Evolutionary conservation across 1,140 invertebrate species (phyloP).

Genomic region (Bombus soroeensis): DNA sequence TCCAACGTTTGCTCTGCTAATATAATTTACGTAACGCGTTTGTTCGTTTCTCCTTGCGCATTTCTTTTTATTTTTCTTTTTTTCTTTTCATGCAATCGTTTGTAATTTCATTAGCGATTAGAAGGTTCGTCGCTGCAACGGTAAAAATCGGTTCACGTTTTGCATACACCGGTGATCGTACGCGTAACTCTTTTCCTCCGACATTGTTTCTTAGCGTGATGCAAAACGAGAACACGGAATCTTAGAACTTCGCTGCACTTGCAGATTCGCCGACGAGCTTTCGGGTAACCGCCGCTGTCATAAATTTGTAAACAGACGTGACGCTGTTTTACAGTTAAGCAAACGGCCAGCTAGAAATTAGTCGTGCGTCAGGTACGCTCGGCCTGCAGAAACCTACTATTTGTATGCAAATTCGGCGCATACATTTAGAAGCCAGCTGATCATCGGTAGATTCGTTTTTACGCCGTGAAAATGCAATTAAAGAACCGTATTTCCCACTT

Average conservation of each 20-base stretch:
- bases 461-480: not conserved
- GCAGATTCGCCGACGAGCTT: constrained; percentile 17
- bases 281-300: constrained; percentile 29
- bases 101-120: constrained; percentile 1
- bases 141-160: not conserved
- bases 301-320: constrained; percentile 32
- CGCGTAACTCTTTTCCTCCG: not conserved
- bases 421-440: constrained; percentile 12
- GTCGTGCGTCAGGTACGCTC: constrained; percentile 14
- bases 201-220: too few species aligned
- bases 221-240: not conserved
- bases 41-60: not conserved
- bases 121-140: not conserved
- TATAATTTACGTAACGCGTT: constrained; percentile 38
- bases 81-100: constrained; percentile 19
- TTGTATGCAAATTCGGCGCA: constrained; percentile 46
- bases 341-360: constrained; percentile 42
- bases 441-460: not conserved
- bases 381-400: constrained; percentile 23
- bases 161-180: not conserved
- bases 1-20: not conserved
- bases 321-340: constrained; percentile 59
- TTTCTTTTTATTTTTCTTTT: not conserved
- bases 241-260: not conserved
- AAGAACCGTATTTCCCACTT: not conserved